Evolutionary conservation across 2,113 vertebrate species (phyloP).

Genomic region (Rhodinocichla rosea): DNA sequence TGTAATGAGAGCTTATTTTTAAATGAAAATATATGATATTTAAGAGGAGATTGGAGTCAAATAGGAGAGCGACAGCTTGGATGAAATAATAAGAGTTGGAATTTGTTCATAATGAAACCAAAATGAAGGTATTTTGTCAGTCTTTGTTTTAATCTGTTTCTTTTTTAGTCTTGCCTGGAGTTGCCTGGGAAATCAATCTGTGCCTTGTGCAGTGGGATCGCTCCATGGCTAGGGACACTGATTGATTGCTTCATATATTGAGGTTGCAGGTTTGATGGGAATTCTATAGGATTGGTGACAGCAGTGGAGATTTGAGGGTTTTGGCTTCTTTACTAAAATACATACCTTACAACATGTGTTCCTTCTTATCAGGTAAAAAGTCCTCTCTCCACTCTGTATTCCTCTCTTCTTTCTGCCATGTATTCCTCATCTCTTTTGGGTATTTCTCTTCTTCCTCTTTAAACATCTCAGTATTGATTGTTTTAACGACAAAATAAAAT

Average conservation of each 20-base stretch:
- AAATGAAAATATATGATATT: background rate
- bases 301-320: background rate
- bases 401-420: background rate
- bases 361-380: background rate
- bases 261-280: background rate
- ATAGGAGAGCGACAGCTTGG: background rate
- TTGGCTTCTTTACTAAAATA: background rate
- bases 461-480: background rate
- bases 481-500: background rate
- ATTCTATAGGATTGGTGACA: background rate
- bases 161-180: background rate
- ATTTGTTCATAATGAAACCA: background rate
- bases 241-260: conserved; percentile 21
- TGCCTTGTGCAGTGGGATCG: background rate
- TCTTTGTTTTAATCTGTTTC: background rate
- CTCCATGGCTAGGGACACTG: background rate
- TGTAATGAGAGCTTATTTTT: background rate
- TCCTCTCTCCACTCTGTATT: background rate
- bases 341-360: background rate
- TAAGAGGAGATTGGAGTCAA: background rate
- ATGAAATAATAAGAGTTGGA: background rate
- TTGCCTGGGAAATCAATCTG: background rate
- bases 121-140: background rate
- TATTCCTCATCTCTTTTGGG: background rate
- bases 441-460: background rate